These are phyloP conservation scores for Ceriagrion tenellum DNA, from an alignment of 2,888 invertebrate genomes.

Conservation along the genomic window DNA sequence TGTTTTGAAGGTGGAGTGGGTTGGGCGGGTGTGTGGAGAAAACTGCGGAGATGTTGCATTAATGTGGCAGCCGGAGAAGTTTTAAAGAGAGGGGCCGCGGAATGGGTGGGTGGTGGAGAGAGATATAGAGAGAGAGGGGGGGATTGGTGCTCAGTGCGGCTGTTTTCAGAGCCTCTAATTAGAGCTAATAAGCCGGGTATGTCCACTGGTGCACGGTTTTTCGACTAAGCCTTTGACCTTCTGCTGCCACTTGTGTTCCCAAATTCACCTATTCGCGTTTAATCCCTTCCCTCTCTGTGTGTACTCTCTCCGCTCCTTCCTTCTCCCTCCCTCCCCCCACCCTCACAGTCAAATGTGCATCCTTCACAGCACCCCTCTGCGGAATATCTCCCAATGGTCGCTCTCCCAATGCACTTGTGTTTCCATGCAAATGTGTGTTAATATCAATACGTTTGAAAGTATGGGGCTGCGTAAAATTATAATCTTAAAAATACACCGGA, in stretches of 20 bases:
- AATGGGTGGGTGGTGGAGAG: background rate
- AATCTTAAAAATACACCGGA: too few species aligned
- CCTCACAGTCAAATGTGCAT: background rate
- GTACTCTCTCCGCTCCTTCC: background rate
- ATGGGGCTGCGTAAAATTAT: too few species aligned
- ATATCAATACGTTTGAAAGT: background rate
- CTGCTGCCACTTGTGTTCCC: conserved; percentile 21
- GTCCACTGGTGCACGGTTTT: conserved; percentile 47
- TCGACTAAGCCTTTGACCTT: conserved; percentile 54
- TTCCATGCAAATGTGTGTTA: background rate
- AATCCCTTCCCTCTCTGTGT: conserved; percentile 26
- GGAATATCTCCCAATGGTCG: background rate
- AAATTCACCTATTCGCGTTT: conserved; percentile 40
- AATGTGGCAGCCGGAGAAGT: conserved; percentile 22
- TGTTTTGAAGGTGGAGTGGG: background rate
- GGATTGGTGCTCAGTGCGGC: background rate
- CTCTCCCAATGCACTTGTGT: background rate
- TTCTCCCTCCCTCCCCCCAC: background rate
- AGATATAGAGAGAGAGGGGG: background rate
- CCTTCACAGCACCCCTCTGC: background rate
- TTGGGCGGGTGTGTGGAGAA: background rate
- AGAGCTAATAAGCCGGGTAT: conserved; percentile 48
- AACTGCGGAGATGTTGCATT: background rate
- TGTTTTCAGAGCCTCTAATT: conserved; percentile 50
- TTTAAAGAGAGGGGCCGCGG: background rate